Evolutionary conservation across 2,888 invertebrate species (phyloP).

Genomic region (Cheilosia soror): DNA sequence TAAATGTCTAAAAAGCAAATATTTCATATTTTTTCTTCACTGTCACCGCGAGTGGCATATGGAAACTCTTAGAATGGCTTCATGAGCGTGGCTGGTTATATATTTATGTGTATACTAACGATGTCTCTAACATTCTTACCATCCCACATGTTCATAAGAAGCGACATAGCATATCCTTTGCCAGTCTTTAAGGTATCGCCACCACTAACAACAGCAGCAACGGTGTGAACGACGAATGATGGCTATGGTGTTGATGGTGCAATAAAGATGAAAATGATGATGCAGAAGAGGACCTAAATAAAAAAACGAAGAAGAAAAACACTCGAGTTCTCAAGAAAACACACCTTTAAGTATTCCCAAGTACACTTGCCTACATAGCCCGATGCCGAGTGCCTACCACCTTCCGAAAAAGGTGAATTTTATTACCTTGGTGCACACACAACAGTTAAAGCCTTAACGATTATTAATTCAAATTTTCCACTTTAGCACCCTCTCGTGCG

Average conservation of each 20-base stretch:
- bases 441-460: slow-evolving; percentile 69
- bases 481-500: slow-evolving; percentile 38
- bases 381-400: slow-evolving; percentile 23
- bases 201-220: slow-evolving; percentile 24
- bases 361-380: slow-evolving; percentile 52
- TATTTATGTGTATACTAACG: slow-evolving; percentile 45
- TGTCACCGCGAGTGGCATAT: slow-evolving; percentile 22
- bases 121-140: slow-evolving; percentile 27
- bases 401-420: slow-evolving; percentile 56
- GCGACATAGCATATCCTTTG: slow-evolving; percentile 28
- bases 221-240: slow-evolving; percentile 4
- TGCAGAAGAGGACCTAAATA: slow-evolving; percentile 43
- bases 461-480: slow-evolving; percentile 74
- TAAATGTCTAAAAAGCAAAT: no score
- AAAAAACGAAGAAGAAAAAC: slow-evolving; percentile 2
- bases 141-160: slow-evolving; percentile 20
- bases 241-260: slow-evolving; percentile 37
- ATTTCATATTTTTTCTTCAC: slow-evolving; percentile 17
- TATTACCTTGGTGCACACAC: slow-evolving; percentile 62
- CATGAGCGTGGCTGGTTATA: not conserved
- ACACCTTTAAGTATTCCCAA: slow-evolving; percentile 52
- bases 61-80: slow-evolving; percentile 34
- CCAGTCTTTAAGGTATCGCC: slow-evolving; percentile 21
- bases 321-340: slow-evolving; percentile 22
- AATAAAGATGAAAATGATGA: slow-evolving; percentile 31